Conservation (phyloP, 2,797 vertebrate species). For the Scleropages formosus region DNA sequence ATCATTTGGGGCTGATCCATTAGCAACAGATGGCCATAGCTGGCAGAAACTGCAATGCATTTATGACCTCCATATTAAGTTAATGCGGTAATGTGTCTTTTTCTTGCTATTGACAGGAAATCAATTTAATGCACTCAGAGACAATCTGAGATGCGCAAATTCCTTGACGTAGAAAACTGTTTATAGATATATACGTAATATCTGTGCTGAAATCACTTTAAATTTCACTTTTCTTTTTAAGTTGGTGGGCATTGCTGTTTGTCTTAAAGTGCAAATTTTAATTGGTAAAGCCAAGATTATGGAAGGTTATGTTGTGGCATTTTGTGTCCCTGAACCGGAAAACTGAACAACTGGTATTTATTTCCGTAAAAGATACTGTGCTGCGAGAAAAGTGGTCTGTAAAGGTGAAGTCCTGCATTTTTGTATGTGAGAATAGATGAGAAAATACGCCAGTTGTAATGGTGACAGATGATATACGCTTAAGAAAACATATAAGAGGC, state of each 20-base stretch:
- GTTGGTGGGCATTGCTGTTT: not conserved
- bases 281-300: too few species aligned
- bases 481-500: not conserved
- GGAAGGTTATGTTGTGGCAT: too few species aligned
- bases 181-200: not conserved
- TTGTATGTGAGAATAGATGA: constrained; percentile 15
- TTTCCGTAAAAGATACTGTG: not conserved
- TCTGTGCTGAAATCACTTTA: not conserved
- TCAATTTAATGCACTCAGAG: not conserved
- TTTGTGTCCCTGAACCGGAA: too few species aligned
- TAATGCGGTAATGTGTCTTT: constrained; percentile 24
- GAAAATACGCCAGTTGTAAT: not conserved
- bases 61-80: constrained; percentile 26
- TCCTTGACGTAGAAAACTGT: constrained; percentile 12
- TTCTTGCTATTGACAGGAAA: constrained; percentile 21
- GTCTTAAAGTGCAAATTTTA: not conserved
- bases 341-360: too few species aligned
- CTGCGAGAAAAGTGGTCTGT: not conserved
- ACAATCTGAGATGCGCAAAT: not conserved
- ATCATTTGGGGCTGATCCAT: constrained; percentile 25
- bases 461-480: constrained; percentile 5
- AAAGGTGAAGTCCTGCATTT: not conserved
- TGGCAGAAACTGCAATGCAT: constrained; percentile 14
- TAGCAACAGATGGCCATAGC: constrained; percentile 29
- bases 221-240: not conserved